These are phyloP conservation scores for Drosophila pallidifrons DNA, from an alignment of 1,140 invertebrate genomes.

Conservation along the genomic window DNA sequence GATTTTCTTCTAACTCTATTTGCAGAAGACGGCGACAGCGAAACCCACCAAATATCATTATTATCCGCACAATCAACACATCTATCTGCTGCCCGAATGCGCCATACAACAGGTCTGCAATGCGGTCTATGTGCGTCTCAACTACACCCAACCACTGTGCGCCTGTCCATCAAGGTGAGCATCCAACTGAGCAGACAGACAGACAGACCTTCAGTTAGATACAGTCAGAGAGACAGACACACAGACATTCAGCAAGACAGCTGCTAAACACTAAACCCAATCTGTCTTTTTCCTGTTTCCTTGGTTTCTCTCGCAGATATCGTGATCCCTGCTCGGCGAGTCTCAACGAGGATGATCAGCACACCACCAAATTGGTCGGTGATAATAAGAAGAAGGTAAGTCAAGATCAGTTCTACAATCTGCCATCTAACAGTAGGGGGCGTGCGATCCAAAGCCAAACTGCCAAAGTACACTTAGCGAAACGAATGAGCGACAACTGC, in stretches of 20 bases:
- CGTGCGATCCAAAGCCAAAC: conserved; percentile 9
- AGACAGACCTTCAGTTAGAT: background rate
- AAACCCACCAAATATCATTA: conserved; percentile 97
- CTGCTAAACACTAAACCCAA: conserved; percentile 49
- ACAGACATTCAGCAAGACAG: conserved; percentile 15
- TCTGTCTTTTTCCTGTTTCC: conserved; percentile 45
- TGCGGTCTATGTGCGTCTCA: conserved; percentile 95
- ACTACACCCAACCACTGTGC: conserved; percentile 96
- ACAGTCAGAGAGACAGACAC: background rate
- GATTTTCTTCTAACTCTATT: conserved; percentile 59
- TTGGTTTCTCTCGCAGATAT: conserved; percentile 85
- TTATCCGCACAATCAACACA: conserved; percentile 97
- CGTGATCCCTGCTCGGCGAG: conserved; percentile 95
- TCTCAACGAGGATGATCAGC: conserved; percentile 94
- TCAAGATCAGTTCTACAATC: conserved; percentile 19
- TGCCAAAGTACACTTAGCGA: background rate
- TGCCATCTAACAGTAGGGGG: conserved; percentile 33
- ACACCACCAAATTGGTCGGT: conserved; percentile 95
- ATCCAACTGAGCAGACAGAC: conserved; percentile 1
- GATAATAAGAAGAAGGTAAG: conserved; percentile 92
- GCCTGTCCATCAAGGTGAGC: conserved; percentile 91
- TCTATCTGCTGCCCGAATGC: conserved; percentile 95
- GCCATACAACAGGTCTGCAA: conserved; percentile 97
- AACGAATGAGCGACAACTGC: background rate
- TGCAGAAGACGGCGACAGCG: conserved; percentile 90